phyloP scores from a whole-genome alignment of 2,888 invertebrate genomes.

The Pediacus dermestoides region DNA sequence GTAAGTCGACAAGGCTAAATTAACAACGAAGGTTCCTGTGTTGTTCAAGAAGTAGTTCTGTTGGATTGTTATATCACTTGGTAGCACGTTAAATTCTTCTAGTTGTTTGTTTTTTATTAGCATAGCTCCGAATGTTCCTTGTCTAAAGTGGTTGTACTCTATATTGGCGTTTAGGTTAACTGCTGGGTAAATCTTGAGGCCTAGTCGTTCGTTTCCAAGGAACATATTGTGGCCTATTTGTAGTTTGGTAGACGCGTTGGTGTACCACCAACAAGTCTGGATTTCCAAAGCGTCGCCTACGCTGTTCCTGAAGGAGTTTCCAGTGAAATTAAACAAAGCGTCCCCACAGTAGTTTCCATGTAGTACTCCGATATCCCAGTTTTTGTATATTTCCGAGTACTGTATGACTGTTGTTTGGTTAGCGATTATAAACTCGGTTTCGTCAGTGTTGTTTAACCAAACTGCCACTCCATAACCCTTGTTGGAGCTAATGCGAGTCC shows the following conservation, averaged over 20 bases:
- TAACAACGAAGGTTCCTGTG: conserved; percentile 82
- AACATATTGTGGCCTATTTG: conserved; percentile 87
- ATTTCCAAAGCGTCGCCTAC: conserved; percentile 75
- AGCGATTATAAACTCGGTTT: conserved; percentile 72
- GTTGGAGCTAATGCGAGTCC: conserved; percentile 81
- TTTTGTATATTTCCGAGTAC: conserved; percentile 82
- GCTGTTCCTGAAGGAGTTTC: conserved; percentile 83
- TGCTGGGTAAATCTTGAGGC: conserved; percentile 76
- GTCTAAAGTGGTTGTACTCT: conserved; percentile 85
- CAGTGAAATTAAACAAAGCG: conserved; percentile 85
- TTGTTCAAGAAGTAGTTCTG: conserved; percentile 91
- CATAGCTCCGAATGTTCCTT: conserved; percentile 78
- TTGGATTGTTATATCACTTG: conserved; percentile 67
- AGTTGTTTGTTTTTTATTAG: conserved; percentile 76
- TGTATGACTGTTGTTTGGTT: conserved; percentile 86
- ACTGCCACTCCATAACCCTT: conserved; percentile 83
- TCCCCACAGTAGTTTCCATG: conserved; percentile 91
- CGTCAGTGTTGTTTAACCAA: conserved; percentile 82
- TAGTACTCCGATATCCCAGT: conserved; percentile 82
- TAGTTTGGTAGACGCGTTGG: conserved; percentile 56
- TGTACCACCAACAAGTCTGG: conserved; percentile 73
- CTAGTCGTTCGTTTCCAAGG: conserved; percentile 69
- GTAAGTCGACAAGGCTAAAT: conserved; percentile 83
- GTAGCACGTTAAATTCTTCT: conserved; percentile 76
- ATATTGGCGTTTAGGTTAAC: conserved; percentile 74